These are phyloP conservation scores for Tenualosa ilisha DNA, from an alignment of 2,797 vertebrate species.

Conservation along the genomic window DNA sequence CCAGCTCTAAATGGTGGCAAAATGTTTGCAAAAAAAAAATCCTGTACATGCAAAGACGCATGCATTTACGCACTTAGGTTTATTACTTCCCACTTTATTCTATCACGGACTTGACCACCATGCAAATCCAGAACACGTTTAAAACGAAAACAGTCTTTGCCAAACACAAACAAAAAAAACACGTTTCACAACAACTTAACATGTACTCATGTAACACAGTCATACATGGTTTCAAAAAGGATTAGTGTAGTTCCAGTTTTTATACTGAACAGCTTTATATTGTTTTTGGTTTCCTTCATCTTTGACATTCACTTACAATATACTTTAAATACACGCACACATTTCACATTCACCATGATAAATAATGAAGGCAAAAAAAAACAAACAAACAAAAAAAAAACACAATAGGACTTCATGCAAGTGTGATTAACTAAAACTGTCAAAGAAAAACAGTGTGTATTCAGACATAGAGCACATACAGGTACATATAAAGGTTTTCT, in stretches of 20 bases:
- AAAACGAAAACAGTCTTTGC: slow-evolving; percentile 55
- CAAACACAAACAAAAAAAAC: slow-evolving; percentile 43
- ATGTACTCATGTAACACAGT: slow-evolving; percentile 30
- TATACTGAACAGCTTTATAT: slow-evolving; percentile 18
- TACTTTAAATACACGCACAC: slow-evolving; percentile 33
- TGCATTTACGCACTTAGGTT: background rate
- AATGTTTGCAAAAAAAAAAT: background rate
- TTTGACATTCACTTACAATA: background rate
- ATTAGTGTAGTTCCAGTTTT: slow-evolving; percentile 73
- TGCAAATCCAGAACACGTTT: slow-evolving; percentile 47
- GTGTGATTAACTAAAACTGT: background rate
- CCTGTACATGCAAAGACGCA: background rate
- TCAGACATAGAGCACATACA: background rate
- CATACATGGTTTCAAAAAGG: slow-evolving; percentile 37
- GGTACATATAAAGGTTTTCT: background rate
- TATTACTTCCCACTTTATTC: slow-evolving; percentile 58
- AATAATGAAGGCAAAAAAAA: slow-evolving; percentile 6
- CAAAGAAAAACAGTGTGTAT: background rate
- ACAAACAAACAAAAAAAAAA: background rate
- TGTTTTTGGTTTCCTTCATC: background rate
- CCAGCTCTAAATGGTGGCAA: background rate
- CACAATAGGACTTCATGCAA: background rate
- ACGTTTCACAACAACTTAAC: slow-evolving; percentile 24
- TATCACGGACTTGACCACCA: slow-evolving; percentile 54
- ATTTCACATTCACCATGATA: slow-evolving; percentile 47